These are phyloP conservation scores for Heliconius ismenius DNA, from an alignment of 2,888 invertebrate species.

Conservation along the genomic window DNA sequence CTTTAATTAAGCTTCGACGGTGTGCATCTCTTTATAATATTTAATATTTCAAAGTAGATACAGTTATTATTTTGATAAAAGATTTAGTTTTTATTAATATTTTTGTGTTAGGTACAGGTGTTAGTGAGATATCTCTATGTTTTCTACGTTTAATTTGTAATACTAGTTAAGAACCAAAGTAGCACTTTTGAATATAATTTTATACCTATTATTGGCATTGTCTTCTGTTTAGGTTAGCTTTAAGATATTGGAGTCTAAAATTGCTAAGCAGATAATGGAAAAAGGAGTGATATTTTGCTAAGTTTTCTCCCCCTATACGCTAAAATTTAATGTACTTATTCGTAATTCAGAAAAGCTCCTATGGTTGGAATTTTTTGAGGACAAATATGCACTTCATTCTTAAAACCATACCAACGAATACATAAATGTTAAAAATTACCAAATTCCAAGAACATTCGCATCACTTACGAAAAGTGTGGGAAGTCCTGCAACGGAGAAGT, in stretches of 20 bases:
- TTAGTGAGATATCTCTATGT: too few relatives aligned
- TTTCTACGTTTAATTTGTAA: too few relatives aligned
- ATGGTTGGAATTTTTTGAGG: constrained; percentile 32
- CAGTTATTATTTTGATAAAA: background rate
- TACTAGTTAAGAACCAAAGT: too few relatives aligned
- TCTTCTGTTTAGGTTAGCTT: background rate
- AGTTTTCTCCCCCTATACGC: background rate
- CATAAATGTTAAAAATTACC: constrained; percentile 42
- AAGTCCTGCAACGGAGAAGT: constrained; percentile 49
- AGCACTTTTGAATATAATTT: too few relatives aligned
- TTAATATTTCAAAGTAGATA: background rate
- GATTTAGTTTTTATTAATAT: too few relatives aligned
- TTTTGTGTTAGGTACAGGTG: too few relatives aligned
- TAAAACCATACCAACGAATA: constrained; percentile 35
- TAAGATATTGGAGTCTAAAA: background rate
- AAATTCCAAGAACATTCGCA: constrained; percentile 55
- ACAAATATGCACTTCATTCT: constrained; percentile 35
- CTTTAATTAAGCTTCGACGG: constrained; percentile 68
- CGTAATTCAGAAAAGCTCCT: constrained; percentile 25
- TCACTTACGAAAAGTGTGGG: constrained; percentile 58
- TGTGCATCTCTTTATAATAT: constrained; percentile 46
- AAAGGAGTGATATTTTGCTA: background rate
- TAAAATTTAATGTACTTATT: background rate
- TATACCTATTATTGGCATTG: too few relatives aligned
- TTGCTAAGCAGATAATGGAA: too few relatives aligned